Evolutionary conservation across 2,888 invertebrate species (phyloP).

Genomic region (Stenodema calcarata): DNA sequence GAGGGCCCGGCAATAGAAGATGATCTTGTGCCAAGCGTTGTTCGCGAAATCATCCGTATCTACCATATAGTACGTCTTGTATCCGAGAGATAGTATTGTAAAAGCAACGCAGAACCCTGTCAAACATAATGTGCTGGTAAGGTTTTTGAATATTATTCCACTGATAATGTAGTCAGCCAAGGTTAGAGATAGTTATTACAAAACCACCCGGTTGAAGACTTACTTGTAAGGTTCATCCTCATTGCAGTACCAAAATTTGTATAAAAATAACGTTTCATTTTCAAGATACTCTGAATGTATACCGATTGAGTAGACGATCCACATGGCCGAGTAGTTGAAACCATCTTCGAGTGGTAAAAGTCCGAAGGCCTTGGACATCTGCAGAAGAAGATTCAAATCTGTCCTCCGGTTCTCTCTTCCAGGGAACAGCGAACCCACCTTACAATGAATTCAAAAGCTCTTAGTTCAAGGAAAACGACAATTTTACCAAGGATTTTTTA

Average conservation of each 20-base stretch:
- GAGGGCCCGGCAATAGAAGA: slow-evolving; percentile 26
- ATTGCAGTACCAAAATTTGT: too few relatives aligned
- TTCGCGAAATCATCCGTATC: slow-evolving; percentile 18
- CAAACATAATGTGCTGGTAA: neutral
- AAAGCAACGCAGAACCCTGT: neutral
- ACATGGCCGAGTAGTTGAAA: neutral
- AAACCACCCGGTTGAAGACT: too few relatives aligned
- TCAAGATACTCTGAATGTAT: too few relatives aligned
- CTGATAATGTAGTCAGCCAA: too few relatives aligned
- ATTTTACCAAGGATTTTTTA: too few relatives aligned
- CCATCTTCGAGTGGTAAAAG: neutral
- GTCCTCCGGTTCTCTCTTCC: neutral
- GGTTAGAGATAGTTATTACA: too few relatives aligned
- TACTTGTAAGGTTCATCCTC: too few relatives aligned
- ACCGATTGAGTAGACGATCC: slow-evolving; percentile 19
- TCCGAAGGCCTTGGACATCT: slow-evolving; percentile 15
- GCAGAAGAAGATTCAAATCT: neutral
- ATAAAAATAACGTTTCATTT: too few relatives aligned
- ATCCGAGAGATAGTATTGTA: neutral
- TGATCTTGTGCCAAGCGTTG: slow-evolving; percentile 41
- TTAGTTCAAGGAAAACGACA: too few relatives aligned
- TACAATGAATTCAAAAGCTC: too few relatives aligned
- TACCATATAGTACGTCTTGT: slow-evolving; percentile 27
- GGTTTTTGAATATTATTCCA: too few relatives aligned
- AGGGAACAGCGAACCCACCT: neutral